Evolutionary conservation across 2,113 vertebrate genomes (phyloP).

Genomic region (Anthoscopus minutus): DNA sequence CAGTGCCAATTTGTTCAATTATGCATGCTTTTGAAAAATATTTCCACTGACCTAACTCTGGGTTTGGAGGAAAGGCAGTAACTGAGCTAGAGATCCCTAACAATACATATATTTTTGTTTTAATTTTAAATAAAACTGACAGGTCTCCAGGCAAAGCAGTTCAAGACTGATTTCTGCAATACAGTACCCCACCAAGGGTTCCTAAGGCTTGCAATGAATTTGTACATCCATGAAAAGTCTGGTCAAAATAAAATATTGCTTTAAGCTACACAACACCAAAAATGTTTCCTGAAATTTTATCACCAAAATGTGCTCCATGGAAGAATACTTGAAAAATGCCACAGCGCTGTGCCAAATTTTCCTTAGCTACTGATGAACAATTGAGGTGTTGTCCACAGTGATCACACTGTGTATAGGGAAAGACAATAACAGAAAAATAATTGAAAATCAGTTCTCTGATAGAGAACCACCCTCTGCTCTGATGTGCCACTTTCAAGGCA

Average conservation of each 20-base stretch:
- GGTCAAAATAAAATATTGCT: slow-evolving; percentile 14
- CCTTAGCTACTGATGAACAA: background rate
- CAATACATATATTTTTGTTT: background rate
- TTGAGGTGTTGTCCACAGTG: background rate
- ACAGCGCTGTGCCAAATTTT: background rate
- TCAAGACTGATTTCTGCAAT: slow-evolving; percentile 14
- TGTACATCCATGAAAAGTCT: background rate
- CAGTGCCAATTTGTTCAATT: background rate
- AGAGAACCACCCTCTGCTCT: background rate
- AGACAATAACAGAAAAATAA: background rate
- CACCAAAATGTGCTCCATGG: background rate
- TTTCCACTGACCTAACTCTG: background rate
- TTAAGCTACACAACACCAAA: background rate
- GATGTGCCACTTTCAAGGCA: background rate
- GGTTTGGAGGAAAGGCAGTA: background rate
- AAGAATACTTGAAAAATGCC: background rate
- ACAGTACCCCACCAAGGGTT: background rate
- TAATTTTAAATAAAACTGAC: slow-evolving; percentile 17
- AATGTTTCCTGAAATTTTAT: background rate
- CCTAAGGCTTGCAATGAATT: background rate
- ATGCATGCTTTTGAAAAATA: background rate
- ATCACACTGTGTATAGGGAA: background rate
- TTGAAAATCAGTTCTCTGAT: background rate
- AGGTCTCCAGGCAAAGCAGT: slow-evolving; percentile 10
- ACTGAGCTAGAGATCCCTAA: background rate